Evolutionary conservation across 2,113 vertebrate genomes (phyloP).

Genomic region (Larimichthys polyactis): DNA sequence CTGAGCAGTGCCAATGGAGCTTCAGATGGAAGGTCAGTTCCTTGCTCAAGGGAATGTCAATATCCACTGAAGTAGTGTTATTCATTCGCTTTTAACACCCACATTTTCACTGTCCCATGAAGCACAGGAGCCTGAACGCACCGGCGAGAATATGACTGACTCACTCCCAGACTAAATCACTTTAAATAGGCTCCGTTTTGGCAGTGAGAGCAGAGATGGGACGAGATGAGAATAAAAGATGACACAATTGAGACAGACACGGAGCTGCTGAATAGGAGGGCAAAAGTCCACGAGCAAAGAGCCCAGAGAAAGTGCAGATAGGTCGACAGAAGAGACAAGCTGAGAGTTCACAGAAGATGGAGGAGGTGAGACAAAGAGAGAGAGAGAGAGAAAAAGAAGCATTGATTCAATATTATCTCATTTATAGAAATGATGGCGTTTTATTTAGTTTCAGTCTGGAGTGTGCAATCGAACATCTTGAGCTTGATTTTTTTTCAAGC

Average conservation of each 20-base stretch:
- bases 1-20: not conserved
- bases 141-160: slow-evolving; percentile 29
- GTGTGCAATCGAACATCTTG: not conserved
- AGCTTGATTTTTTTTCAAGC: too few relatives aligned
- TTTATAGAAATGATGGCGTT: not conserved
- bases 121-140: slow-evolving; percentile 31
- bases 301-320: not conserved
- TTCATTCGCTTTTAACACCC: slow-evolving; percentile 54
- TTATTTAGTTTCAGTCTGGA: not conserved
- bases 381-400: slow-evolving; percentile 7
- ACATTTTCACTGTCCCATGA: slow-evolving; percentile 35
- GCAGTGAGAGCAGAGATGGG: not conserved
- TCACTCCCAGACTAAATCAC: slow-evolving; percentile 37
- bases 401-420: not conserved
- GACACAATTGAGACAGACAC: slow-evolving; percentile 11
- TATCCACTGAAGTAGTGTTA: slow-evolving; percentile 27
- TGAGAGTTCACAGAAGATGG: slow-evolving; percentile 6
- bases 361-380: slow-evolving; percentile 24
- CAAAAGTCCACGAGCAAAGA: not conserved
- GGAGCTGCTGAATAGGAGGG: not conserved
- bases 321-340: slow-evolving; percentile 10
- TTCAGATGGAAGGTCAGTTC: slow-evolving; percentile 12
- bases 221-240: slow-evolving; percentile 38
- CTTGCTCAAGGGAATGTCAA: slow-evolving; percentile 28
- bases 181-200: slow-evolving; percentile 18